Evolutionary conservation across 2,797 vertebrate species (phyloP), one percentile per base, ranked within the genome.

Genomic region (Aldrovandia affinis): DNA sequence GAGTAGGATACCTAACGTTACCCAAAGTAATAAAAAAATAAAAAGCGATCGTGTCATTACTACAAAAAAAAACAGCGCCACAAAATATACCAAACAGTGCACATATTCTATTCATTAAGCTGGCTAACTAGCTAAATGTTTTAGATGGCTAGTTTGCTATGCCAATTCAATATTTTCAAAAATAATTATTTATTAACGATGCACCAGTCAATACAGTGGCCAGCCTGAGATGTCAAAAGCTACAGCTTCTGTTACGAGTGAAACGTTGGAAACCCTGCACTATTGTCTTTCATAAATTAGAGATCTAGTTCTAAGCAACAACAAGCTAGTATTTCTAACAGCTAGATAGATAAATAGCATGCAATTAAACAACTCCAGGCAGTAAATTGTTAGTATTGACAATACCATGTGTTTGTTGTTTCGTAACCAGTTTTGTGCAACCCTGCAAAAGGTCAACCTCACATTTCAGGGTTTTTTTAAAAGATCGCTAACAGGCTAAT

Each of bases 401-500:
- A 39, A 33, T 28, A 12, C 2, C 18, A n/a, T n/a, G n/a, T 36
- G 4, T 54, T 63, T 2, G 6, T 1, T 3, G 68, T 84, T 90
- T 89, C 39, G 8, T 88, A 88, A 89, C 81, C 55, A 25, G 20
- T 39, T 78, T 30, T 80, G 80, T 12, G 22, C 47, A 12, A 73
- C 33, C 80, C 91, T 93, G 89, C 85, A 81, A 90, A 92, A 89
- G 75, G 50, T 77, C 39, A 73, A 42, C 33, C 36, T 42, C 68
- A 8, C 18, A 42, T 8, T 18, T 73, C 68, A 20, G 33, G 18
- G 8, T 73, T 39, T 39, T 3, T 39, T 6, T 39, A 33, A 42
- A 20, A 33, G 30, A 28, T 30, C 14, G 30, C 61, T 12, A 30
- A 1, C 20, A n/a, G 52, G 25, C 33, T 25, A 80, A 79, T 28